Evolutionary conservation across 2,113 vertebrate genomes (phyloP).

Genomic region (Eulemur macaco): DNA sequence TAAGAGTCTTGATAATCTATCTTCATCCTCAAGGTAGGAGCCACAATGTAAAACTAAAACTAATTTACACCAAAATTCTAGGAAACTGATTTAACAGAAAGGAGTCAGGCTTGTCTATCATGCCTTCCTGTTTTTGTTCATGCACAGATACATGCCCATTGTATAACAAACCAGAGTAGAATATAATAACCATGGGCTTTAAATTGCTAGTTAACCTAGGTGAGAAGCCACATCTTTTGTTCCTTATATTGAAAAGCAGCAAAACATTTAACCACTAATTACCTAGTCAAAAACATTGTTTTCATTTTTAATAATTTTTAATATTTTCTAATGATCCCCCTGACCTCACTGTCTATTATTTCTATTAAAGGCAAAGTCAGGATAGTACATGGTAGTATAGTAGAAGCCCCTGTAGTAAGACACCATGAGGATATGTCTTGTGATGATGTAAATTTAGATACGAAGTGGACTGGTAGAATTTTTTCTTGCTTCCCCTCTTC

Average conservation of each 20-base stretch:
- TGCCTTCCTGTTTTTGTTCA: neutral
- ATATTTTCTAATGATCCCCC: neutral
- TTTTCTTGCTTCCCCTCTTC: accelerated
- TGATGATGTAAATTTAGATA: neutral
- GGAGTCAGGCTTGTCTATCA: neutral
- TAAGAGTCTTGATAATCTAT: neutral
- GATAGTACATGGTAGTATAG: neutral
- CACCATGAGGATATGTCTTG: neutral
- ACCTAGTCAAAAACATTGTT: neutral
- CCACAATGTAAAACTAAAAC: neutral
- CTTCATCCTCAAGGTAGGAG: neutral
- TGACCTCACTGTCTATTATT: neutral
- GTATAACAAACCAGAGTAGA: neutral
- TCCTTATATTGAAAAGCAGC: neutral
- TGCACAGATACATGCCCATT: neutral
- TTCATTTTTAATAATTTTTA: neutral
- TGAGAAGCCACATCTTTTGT: neutral
- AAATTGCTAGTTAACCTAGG: neutral
- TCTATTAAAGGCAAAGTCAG: neutral
- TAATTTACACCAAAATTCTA: neutral
- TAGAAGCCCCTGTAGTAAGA: neutral
- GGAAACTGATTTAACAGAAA: neutral
- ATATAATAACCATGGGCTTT: neutral
- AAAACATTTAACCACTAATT: neutral
- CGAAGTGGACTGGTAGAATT: neutral